Conservation (phyloP, 1,140 invertebrate genomes). For the Chymomyza costata region DNA sequence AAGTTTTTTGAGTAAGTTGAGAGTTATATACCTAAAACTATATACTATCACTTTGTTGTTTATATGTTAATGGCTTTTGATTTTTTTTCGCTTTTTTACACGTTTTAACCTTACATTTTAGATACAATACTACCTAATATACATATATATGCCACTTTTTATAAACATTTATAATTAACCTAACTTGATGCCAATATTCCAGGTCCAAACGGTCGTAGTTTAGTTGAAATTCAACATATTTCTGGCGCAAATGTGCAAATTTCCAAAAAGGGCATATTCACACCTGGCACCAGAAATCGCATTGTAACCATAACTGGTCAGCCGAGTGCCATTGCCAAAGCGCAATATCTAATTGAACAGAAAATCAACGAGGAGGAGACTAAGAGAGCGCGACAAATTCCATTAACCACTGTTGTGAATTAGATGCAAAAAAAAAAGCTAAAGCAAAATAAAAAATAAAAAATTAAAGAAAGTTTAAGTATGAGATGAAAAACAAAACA, state of each 20-base stretch:
- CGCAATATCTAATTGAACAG: constrained; percentile 96
- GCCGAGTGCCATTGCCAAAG: constrained; percentile 89
- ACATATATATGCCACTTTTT: constrained; percentile 7
- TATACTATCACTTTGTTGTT: too few species aligned
- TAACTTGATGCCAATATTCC: constrained; percentile 71
- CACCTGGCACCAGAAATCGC: constrained; percentile 96
- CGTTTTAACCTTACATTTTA: too few species aligned
- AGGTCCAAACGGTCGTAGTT: constrained; percentile 93
- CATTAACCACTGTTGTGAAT: constrained; percentile 83
- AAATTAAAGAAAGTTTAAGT: constrained; percentile 8
- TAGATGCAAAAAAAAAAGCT: constrained; percentile 38
- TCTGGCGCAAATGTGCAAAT: constrained; percentile 98
- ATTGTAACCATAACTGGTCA: constrained; percentile 96
- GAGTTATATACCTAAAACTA: too few species aligned
- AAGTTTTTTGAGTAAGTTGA: too few species aligned
- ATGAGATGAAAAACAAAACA: constrained; percentile 10
- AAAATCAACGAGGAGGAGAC: constrained; percentile 96
- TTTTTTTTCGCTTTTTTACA: too few species aligned
- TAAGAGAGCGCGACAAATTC: constrained; percentile 92
- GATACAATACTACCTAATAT: too few species aligned
- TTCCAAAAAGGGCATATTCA: constrained; percentile 98
- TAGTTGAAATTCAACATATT: constrained; percentile 97
- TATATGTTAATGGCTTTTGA: too few species aligned
- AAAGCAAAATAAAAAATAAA: constrained; percentile 14
- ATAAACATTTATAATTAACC: constrained; percentile 45